These are phyloP conservation scores for Torymus auratus DNA, from an alignment of 2,888 invertebrate genomes.

Conservation along the genomic window DNA sequence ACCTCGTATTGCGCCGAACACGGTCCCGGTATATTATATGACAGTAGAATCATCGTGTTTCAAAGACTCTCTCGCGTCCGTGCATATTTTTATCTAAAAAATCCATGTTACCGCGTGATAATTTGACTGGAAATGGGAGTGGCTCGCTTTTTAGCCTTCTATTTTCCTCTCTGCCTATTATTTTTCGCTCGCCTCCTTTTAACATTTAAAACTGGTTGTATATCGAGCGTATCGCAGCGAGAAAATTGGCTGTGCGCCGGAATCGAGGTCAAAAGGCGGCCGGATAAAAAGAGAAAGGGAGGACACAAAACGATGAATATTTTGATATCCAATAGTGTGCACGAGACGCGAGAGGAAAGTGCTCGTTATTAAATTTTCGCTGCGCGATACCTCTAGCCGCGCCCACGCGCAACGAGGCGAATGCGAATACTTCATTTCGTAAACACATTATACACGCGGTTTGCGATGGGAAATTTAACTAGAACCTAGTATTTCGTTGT, in stretches of 20 bases:
- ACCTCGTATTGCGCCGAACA: too few relatives aligned
- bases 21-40: too few relatives aligned
- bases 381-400: neutral
- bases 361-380: conserved; percentile 34
- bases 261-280: conserved; percentile 42
- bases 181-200: neutral
- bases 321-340: conserved; percentile 30
- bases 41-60: too few relatives aligned
- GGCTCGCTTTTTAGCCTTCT: neutral
- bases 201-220: conserved; percentile 20
- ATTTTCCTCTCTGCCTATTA: too few relatives aligned
- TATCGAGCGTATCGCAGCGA: conserved; percentile 4
- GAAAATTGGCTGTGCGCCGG: conserved; percentile 11
- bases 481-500: too few relatives aligned
- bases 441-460: neutral
- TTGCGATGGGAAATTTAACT: too few relatives aligned
- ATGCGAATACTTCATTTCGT: neutral
- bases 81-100: too few relatives aligned
- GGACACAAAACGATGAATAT: conserved; percentile 27
- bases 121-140: neutral
- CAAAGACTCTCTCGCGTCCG: too few relatives aligned
- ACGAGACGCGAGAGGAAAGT: neutral
- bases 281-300: neutral
- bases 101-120: neutral
- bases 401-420: neutral